phyloP scores from a whole-genome alignment of 2,888 invertebrate genomes.

The Sacculina carcini region DNA sequence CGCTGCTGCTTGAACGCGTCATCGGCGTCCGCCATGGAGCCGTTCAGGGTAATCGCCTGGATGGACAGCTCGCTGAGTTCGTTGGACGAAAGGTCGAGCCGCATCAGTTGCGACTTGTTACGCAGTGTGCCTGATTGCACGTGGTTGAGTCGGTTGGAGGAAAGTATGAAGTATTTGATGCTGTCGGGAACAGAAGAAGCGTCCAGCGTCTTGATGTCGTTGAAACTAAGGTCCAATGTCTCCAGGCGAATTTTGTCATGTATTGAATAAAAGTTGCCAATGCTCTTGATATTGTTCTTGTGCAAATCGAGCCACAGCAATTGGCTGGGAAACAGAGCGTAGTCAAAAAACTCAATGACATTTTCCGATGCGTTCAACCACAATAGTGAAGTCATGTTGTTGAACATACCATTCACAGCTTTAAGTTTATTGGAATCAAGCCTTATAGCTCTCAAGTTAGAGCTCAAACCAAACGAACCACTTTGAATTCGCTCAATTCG shows the following conservation, averaged over 20 bases:
- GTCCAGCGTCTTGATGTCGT: constrained; percentile 34
- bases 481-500: constrained; percentile 37
- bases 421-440: constrained; percentile 58
- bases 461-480: constrained; percentile 50
- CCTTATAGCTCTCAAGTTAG: constrained; percentile 55
- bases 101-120: constrained; percentile 59
- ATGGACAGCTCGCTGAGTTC: constrained; percentile 69
- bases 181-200: constrained; percentile 52
- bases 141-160: constrained; percentile 11
- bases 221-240: constrained; percentile 71
- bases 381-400: constrained; percentile 49
- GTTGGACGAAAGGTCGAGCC: constrained; percentile 77
- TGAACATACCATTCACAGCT: constrained; percentile 56
- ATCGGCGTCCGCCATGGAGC: constrained; percentile 33
- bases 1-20: constrained; percentile 13
- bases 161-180: constrained; percentile 57
- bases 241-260: constrained; percentile 39
- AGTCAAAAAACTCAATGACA: constrained; percentile 65
- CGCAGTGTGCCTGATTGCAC: constrained; percentile 72
- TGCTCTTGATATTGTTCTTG: constrained; percentile 50
- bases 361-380: constrained; percentile 82
- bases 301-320: constrained; percentile 72
- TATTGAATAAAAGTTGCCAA: constrained; percentile 27
- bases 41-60: constrained; percentile 54
- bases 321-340: constrained; percentile 48